A percentile compares a stretch with the other conserved stretches of the same genome.
These are phyloP conservation scores for Tachycineta bicolor DNA, from an alignment of 2,113 vertebrate species.

Conservation along the genomic window DNA sequence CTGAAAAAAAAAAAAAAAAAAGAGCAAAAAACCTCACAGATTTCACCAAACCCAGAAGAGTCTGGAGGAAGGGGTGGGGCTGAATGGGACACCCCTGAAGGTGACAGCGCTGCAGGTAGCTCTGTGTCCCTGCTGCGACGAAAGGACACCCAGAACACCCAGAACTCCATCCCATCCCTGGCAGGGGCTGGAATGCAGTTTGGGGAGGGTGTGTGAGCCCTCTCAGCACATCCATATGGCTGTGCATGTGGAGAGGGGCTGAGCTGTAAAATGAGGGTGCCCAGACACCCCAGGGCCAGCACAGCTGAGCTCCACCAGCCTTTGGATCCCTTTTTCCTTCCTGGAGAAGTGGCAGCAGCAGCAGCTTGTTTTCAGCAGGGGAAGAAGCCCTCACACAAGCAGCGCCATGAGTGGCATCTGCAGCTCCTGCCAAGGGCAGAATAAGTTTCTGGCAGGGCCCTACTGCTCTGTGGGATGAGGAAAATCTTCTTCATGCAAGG, in stretches of 20 bases:
- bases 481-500: neutral
- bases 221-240: neutral
- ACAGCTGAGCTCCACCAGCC: neutral
- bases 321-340: neutral
- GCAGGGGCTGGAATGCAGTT: neutral
- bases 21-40: neutral
- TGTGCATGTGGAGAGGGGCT: neutral
- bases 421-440: neutral
- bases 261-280: neutral
- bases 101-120: neutral
- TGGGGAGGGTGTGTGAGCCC: neutral
- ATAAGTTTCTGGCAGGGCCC: neutral
- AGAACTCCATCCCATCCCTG: neutral
- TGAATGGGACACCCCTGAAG: fast-evolving
- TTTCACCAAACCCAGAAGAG: neutral
- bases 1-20: neutral
- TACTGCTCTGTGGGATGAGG: neutral
- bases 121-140: neutral
- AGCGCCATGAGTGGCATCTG: neutral
- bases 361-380: neutral
- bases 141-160: neutral
- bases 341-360: neutral
- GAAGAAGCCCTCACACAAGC: neutral
- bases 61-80: neutral
- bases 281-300: neutral